Percentiles rank a stretch among this genome's conserved stretches.
phyloP scores from a whole-genome alignment of 2,113 vertebrate genomes.

The Eclectus roratus region DNA sequence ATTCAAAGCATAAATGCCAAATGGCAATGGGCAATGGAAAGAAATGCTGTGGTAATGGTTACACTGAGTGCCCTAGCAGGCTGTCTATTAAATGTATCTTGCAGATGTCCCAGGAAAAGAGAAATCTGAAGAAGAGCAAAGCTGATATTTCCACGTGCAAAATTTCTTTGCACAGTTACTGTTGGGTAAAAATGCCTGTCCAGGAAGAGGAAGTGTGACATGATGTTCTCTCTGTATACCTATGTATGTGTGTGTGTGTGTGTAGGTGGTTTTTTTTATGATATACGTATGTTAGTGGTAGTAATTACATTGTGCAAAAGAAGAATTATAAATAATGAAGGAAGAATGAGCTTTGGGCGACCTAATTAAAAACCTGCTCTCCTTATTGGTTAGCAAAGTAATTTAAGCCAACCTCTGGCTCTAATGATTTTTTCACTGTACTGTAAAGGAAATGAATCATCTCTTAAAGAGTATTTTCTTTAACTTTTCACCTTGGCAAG shows the following conservation, averaged over 20 bases:
- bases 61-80: background rate
- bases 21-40: background rate
- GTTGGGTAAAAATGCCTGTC: background rate
- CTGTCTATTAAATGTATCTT: rapidly evolving
- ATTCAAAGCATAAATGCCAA: background rate
- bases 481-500: conserved; percentile 11
- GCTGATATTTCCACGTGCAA: rapidly evolving
- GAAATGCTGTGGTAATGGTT: background rate
- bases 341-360: conserved; percentile 61
- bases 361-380: conserved; percentile 68
- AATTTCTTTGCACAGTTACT: background rate
- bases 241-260: background rate
- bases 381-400: conserved; percentile 52
- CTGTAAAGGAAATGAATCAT: conserved; percentile 27
- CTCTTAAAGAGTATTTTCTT: background rate
- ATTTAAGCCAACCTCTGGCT: conserved; percentile 61
- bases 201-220: background rate
- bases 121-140: background rate
- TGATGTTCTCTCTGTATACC: background rate
- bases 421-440: conserved; percentile 32
- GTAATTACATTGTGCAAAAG: conserved; percentile 47
- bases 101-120: background rate
- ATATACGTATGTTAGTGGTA: background rate
- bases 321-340: conserved; percentile 65
- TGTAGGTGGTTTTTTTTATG: background rate